Conservation (phyloP, 2,113 vertebrate species). For the Lepus americanus region DNA sequence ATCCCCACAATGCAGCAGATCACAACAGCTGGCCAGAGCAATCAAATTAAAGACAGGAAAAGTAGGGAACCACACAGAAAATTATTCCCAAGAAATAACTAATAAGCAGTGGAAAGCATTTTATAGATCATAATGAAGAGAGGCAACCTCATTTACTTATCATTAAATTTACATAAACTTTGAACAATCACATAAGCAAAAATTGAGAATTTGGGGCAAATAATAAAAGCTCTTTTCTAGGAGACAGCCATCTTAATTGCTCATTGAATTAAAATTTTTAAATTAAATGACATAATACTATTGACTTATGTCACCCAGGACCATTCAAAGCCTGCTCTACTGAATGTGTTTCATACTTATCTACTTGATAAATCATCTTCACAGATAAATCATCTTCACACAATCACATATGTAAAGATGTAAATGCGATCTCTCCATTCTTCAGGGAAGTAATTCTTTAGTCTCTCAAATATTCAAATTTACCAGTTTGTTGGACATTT, state of each 20-base stretch:
- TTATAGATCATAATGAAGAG: neutral
- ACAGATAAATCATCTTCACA: neutral
- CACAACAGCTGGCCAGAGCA: slow-evolving; percentile 47
- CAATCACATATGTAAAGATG: neutral
- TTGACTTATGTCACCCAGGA: slow-evolving; percentile 14
- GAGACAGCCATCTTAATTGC: neutral
- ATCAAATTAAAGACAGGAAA: neutral
- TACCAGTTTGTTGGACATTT: slow-evolving; percentile 28
- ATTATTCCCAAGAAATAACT: slow-evolving; percentile 1
- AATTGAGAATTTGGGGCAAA: slow-evolving; percentile 53
- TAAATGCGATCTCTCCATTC: neutral
- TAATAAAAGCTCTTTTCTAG: neutral
- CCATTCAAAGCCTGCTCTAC: neutral
- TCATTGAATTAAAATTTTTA: slow-evolving; percentile 50
- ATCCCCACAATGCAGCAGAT: neutral
- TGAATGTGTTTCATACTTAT: neutral
- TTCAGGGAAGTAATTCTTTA: slow-evolving; percentile 3
- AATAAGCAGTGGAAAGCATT: slow-evolving; percentile 7
- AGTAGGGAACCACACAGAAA: neutral
- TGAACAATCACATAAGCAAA: neutral
- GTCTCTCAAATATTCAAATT: neutral
- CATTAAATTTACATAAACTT: slow-evolving; percentile 50
- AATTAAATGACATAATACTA: slow-evolving; percentile 22
- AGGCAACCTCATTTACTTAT: slow-evolving; percentile 35
- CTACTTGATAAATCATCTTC: neutral